These are phyloP conservation scores for Acomys russatus DNA, from an alignment of 2,797 vertebrate species.

Conservation along the genomic window DNA sequence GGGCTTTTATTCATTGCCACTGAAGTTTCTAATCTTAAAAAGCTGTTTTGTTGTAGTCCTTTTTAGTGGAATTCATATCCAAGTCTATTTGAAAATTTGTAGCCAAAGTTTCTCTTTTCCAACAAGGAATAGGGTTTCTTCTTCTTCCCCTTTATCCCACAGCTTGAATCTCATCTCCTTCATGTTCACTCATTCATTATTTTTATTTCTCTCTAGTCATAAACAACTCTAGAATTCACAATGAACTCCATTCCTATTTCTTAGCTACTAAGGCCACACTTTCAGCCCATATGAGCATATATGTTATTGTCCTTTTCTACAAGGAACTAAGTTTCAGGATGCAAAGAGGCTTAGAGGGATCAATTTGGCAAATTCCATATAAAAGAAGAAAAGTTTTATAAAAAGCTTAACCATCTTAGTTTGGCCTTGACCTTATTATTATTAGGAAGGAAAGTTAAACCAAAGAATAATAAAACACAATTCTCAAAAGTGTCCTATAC, in stretches of 20 bases:
- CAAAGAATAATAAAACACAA: constrained; percentile 1
- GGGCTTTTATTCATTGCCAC: constrained; percentile 6
- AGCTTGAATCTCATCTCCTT: neutral
- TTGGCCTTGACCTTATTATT: neutral
- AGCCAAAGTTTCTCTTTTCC: constrained; percentile 21
- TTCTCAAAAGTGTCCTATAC: neutral
- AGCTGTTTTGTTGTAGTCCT: neutral
- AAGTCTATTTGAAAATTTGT: constrained; percentile 51
- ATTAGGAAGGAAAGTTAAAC: constrained; percentile 54
- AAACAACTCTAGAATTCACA: constrained; percentile 41
- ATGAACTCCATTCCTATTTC: neutral
- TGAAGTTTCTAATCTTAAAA: constrained; percentile 33
- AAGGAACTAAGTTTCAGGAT: neutral
- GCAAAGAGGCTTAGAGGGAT: constrained; percentile 33
- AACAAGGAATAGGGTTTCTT: neutral
- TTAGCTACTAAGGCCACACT: neutral
- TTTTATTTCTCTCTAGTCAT: constrained; percentile 57
- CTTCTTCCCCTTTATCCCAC: neutral
- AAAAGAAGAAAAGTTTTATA: constrained; percentile 46
- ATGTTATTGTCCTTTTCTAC: neutral
- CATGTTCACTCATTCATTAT: neutral
- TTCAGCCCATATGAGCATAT: neutral
- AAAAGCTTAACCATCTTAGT: neutral
- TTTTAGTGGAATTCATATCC: constrained; percentile 42
- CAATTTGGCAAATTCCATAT: constrained; percentile 1